Base-by-base conservation (phyloP, 92 coral and sea anemone species). In the Umimayanthus chanpuru region DNA sequence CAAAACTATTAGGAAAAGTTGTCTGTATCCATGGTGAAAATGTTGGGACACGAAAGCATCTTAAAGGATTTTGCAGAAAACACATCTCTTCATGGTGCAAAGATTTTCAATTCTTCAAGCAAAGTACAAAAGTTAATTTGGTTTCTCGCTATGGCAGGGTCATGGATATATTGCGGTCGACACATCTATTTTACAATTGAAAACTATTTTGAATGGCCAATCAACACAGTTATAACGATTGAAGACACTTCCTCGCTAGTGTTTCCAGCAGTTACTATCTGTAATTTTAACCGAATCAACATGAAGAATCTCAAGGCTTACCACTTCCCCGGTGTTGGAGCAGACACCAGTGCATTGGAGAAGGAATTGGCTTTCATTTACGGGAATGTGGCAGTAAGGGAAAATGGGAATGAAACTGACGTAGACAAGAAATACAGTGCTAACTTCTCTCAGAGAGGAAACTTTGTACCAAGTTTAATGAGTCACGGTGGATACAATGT, bases 241-340 rank as follows among this genome's bases (percentile, higher is more conserved):
- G 86, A 82, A 68, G 67, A 30, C 1, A 6, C 29, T n/a, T 8
- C 77, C 2, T 67, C 76, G 29, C 39, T 82, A 4, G 64, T 71
- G 43, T 82, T 82, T 82, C 86, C 86, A 4, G 86, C 86, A 25
- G 61, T 82, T 21, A 68, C 86, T 38, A 82, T 82, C 41, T 82
- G 86, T 65, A 82, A 67, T 47, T 82, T 82, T 40, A 82, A 68
- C 9, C 40, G 8, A 11, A 18, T 82, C 3, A 82, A 44, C 21
- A 1, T 68, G 23, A 44, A 23, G 6, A 44, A 82, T 4, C 41
- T 82, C 5, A 23, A n/a, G 16, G 58, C 58, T 11, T 11, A 53
- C 58, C 12, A 6, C 5, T 9, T 8, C 4, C 21, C 6, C 14
- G 21, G 18, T 74, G 21, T 25, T 18, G 47, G 26, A 5, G 11